Evolutionary conservation across 2,113 vertebrate species (phyloP), one percentile per base, ranked within the genome.

Genomic region (Dascyllus trimaculatus): DNA sequence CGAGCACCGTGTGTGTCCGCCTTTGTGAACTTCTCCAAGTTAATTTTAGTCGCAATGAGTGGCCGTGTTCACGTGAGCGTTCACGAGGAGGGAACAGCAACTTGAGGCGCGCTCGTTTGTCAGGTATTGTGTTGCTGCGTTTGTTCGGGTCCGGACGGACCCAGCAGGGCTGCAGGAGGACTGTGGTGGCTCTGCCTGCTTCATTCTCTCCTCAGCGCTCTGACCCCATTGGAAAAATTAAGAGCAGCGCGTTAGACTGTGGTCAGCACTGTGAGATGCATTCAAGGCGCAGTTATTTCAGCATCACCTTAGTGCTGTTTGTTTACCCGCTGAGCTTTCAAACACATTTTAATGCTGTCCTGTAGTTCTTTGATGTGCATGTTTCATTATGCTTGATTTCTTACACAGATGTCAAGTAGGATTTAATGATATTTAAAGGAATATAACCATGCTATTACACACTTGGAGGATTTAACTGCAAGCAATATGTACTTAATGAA

Each of bases 61-160:
- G 21, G 59, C 58, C 61, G 51, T 52, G 67, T 56, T 57, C 53
- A 5, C 77, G 49, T 53, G 83, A 35, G 22, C 58, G 67, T 78
- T 62, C 60, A 9, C 17, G 63, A 64, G 25, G 71, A 62, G 35
- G 80, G 25, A 35, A 32, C 45, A 54, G 45, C 54, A 29, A 22
- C 53, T 29, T 49, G 75, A 66, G 62, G 54, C 71, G 32, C 59
- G 61, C 70, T 80, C 69, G 15, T 79, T 38, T 24, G 65, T 64
- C 61, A 77, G 72, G 71, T 70, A 43, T 38, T 25, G 74, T 79
- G 64, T 24, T 3, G 59, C 58, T 25, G 56, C 24, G 61, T 21
- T 15, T 17, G 19, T 18, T 4, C 8, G 15, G 14, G 49, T 52
- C 19, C 8, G 48, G 26, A 52, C 43, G 22, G 25, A 49, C 46